A percentile compares a stretch with the other conserved stretches of the same genome.
Evolutionary conservation across 1,140 invertebrate genomes (phyloP).

Genomic region (Reticulitermes speratus): DNA sequence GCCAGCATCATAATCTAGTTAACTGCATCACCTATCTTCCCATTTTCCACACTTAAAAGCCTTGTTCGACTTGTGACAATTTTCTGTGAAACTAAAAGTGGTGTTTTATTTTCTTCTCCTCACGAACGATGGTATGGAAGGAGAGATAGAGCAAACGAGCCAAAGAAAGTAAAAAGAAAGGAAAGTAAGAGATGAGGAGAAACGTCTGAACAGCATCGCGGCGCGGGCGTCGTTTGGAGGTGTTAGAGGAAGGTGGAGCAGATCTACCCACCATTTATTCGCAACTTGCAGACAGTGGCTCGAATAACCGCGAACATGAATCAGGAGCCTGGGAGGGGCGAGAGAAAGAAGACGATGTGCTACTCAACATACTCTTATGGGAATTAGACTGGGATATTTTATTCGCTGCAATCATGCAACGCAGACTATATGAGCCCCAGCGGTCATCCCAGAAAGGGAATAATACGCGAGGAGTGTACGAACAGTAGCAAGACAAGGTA

Average conservation of each 20-base stretch:
- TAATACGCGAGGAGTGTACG: neutral
- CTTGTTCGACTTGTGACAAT: neutral
- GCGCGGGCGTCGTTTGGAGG: neutral
- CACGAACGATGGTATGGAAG: neutral
- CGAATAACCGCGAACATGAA: neutral
- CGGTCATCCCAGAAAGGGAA: neutral
- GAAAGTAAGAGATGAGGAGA: neutral
- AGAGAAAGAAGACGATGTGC: neutral
- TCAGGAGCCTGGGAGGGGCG: neutral
- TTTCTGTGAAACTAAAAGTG: neutral
- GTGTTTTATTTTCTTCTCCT: neutral
- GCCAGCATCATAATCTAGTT: too few species aligned
- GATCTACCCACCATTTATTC: conserved; percentile 1
- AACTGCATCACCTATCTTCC: too few species aligned
- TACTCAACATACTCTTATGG: neutral
- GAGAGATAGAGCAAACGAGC: neutral
- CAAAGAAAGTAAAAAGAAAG: neutral
- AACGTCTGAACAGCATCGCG: neutral
- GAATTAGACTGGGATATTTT: neutral
- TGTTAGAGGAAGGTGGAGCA: neutral
- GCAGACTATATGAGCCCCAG: neutral
- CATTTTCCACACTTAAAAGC: too few species aligned
- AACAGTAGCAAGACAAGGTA: neutral
- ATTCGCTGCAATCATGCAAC: conserved; percentile 1
- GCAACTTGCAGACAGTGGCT: conserved; percentile 16